Evolutionary conservation across 2,797 vertebrate species (phyloP).

Genomic region (Pangasius djambal): DNA sequence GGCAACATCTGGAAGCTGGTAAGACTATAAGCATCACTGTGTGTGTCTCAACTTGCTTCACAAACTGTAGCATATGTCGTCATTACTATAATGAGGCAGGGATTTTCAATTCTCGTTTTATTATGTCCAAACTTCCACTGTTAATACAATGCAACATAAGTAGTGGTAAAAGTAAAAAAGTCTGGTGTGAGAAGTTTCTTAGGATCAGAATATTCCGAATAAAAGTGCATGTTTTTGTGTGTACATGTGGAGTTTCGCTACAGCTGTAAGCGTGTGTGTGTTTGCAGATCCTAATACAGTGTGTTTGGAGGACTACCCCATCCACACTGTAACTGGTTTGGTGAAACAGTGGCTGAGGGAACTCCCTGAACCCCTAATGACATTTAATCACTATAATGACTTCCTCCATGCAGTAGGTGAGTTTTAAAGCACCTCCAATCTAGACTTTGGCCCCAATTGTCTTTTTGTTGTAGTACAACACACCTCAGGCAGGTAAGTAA

Average conservation of each 20-base stretch:
- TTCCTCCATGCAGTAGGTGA: conserved; percentile 93
- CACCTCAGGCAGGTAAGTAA: neutral
- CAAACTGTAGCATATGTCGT: neutral
- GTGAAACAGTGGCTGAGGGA: conserved; percentile 97
- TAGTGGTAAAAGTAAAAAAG: neutral
- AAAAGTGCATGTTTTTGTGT: neutral
- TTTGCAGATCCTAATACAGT: conserved; percentile 81
- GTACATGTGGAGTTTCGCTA: neutral
- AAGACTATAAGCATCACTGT: conserved; percentile 16
- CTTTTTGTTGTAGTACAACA: neutral
- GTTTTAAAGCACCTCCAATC: neutral
- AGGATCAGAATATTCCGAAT: neutral
- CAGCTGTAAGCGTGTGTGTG: neutral
- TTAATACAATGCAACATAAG: neutral
- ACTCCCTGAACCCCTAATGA: conserved; percentile 94
- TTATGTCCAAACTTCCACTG: neutral
- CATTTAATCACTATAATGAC: conserved; percentile 89
- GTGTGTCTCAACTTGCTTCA: neutral
- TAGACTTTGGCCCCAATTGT: neutral
- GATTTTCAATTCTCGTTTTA: neutral
- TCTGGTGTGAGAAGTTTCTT: neutral
- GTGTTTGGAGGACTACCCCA: conserved; percentile 90
- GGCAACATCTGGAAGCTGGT: conserved; percentile 88
- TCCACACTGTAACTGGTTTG: conserved; percentile 94
- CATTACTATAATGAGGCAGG: neutral